phyloP scores from a whole-genome alignment of 37 sponge, comb jelly and placozoan genomes.

The Eunapius fragilis region DNA sequence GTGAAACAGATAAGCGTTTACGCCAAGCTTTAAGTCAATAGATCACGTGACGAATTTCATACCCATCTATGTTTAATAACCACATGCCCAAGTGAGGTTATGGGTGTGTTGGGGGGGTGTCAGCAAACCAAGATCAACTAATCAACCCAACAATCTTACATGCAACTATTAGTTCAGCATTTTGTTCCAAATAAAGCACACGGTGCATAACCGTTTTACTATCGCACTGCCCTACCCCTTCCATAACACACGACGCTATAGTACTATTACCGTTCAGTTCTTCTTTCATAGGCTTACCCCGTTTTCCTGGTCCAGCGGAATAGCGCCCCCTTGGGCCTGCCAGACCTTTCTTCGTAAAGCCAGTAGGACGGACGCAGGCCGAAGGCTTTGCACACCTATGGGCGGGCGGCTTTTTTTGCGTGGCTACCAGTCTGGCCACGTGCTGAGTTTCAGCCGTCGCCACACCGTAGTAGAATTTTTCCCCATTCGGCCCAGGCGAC shows the following conservation, averaged over 20 bases:
- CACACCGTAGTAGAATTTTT: slow-evolving; percentile 40
- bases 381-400: not conserved
- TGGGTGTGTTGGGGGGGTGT: no score
- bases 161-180: no score
- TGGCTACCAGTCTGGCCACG: slow-evolving; percentile 58
- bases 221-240: no score
- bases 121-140: no score
- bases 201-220: no score
- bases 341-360: not conserved
- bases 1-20: no score
- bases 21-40: no score
- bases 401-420: slow-evolving; percentile 64
- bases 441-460: slow-evolving; percentile 53
- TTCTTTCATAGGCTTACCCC: not conserved
- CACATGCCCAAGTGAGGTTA: no score
- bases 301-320: not conserved
- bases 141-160: no score
- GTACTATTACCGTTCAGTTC: not conserved
- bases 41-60: no score
- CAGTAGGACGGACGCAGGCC: not conserved
- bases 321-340: not conserved
- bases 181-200: not conserved
- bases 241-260: no score
- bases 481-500: slow-evolving; percentile 32
- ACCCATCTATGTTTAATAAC: no score